Base-by-base conservation (phyloP, 1,140 invertebrate species). In the Drosophila nigromelanica region DNA sequence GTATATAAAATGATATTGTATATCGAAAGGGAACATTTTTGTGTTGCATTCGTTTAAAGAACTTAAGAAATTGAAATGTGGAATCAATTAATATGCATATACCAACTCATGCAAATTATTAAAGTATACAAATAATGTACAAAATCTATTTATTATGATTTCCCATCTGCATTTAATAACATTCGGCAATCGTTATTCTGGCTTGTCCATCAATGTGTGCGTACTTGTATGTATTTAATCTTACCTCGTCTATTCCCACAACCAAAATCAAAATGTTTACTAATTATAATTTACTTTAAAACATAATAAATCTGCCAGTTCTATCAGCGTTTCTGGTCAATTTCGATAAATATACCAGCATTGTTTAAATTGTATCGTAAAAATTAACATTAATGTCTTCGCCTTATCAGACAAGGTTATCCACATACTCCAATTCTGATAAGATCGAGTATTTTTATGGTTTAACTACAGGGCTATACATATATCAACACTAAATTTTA, bases 21-120 rank as follows among this genome's bases (percentile, higher is more conserved):
- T 75, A 66, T 75, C 68, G 73, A 76, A 39, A 51, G 68, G 50
- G 58, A 66, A 64, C 47, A 67, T 54, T 76, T 68, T 72, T 76
- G 73, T 73, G 66, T 76, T 71, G 67, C 60, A 61, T 78, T 78
- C 75, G 67, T 70, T 76, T 64, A 58, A 63, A 43, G 48, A 68
- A 47, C 37, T 52, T 75, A 68, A 55, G 72, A 66, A 74, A 67
- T 70, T 48, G 10, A 63, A 76, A 30, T 73, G 70, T 61, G 70
- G 51, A 63, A 60, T 35, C 59, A 54, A 59, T 54, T 62, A 47
- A 51, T 58, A 60, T 69, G 63, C 63, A 68, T 73, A 63, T 45
- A 56, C 37, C 62, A 76, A 74, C 70, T 73, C 51, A 52, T 68
- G 63, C 63, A 55, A 59, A 69, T 73, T 69, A 73, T 68, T 52